phyloP scores from a whole-genome alignment of 2,113 vertebrate genomes.

The Crotalus viridis region DNA sequence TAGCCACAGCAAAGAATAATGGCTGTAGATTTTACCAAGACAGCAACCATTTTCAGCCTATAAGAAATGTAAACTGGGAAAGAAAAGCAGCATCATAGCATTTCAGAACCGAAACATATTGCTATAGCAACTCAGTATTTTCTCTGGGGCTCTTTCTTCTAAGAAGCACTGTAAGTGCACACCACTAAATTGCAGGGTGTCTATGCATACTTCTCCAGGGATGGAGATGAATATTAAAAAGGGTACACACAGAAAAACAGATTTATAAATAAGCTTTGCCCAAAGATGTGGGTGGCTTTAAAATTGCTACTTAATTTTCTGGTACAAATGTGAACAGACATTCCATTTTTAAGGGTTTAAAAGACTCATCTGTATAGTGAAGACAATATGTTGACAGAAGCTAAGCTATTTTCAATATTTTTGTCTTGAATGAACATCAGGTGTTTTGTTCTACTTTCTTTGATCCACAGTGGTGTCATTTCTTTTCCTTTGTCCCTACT shows the following conservation, averaged over 20 bases:
- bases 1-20: conserved; percentile 36
- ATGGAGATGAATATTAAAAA: conserved; percentile 31
- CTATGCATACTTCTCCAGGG: not conserved
- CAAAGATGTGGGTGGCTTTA: conserved; percentile 18
- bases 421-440: not conserved
- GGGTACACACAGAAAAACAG: conserved; percentile 30
- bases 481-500: not conserved
- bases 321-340: conserved; percentile 40
- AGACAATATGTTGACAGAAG: fast-evolving
- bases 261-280: conserved; percentile 11
- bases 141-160: conserved; percentile 37
- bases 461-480: not conserved
- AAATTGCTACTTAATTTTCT: conserved; percentile 20
- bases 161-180: conserved; percentile 30
- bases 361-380: not conserved
- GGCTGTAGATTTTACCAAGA: conserved; percentile 42
- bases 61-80: conserved; percentile 33
- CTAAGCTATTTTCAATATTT: not conserved
- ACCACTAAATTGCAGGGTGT: conserved; percentile 20
- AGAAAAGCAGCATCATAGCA: conserved; percentile 37
- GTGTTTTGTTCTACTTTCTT: not conserved
- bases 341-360: conserved; percentile 19
- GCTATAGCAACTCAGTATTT: conserved; percentile 47
- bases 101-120: conserved; percentile 46
- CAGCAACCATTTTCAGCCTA: conserved; percentile 43